Conservation (phyloP, 2,888 invertebrate genomes). For the Limnephilus lunatus region DNA sequence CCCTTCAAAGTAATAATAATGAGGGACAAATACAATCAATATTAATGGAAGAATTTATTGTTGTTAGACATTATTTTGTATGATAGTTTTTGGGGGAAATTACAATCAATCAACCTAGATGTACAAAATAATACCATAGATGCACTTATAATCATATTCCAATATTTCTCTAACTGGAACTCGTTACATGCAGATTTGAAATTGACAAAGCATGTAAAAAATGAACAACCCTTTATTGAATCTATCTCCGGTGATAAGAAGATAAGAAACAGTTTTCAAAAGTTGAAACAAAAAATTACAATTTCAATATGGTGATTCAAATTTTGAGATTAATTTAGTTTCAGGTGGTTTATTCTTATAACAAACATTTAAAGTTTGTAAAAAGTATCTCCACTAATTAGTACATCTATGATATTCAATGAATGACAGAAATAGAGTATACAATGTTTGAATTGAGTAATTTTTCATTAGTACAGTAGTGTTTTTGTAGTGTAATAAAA, state of each 20-base stretch:
- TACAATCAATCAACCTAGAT: not conserved
- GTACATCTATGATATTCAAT: not conserved
- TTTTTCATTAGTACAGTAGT: constrained; percentile 21
- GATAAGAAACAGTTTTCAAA: not conserved
- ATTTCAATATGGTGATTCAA: not conserved
- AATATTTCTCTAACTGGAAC: not conserved
- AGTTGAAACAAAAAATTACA: not conserved
- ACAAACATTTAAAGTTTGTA: not conserved
- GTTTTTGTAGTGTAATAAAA: constrained; percentile 4
- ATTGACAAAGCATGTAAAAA: not conserved
- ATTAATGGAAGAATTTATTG: constrained; percentile 20
- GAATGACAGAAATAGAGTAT: not conserved
- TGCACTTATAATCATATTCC: not conserved
- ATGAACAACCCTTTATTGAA: not conserved
- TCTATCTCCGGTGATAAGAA: not conserved
- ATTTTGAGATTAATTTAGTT: not conserved
- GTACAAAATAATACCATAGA: not conserved
- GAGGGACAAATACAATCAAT: constrained; percentile 6
- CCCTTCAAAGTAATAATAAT: not conserved
- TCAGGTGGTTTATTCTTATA: not conserved
- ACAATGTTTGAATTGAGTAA: not conserved
- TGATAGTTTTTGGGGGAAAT: not conserved
- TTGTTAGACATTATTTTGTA: not conserved
- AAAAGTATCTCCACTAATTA: not conserved
- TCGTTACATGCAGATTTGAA: not conserved